phyloP scores from a whole-genome alignment of 1,140 invertebrate species.

The Zaprionus davidi region DNA sequence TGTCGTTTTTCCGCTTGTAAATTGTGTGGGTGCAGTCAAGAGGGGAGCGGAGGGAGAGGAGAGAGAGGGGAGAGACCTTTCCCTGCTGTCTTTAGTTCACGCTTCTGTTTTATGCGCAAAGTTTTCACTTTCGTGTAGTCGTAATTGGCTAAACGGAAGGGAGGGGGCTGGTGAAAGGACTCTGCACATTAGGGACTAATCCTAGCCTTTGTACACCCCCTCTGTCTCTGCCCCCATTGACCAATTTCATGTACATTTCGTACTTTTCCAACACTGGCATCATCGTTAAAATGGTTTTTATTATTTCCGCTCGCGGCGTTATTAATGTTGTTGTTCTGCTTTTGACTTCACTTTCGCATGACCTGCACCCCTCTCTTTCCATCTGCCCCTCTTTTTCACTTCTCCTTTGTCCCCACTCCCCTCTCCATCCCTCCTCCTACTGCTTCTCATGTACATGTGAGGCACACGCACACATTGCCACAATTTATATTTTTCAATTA shows the following conservation, averaged over 20 bases:
- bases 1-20: conserved; percentile 84
- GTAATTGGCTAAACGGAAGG: conserved; percentile 43
- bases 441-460: background rate
- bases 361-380: background rate
- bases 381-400: conserved; percentile 8
- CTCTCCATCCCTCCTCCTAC: background rate
- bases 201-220: background rate
- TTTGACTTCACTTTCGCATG: conserved; percentile 70
- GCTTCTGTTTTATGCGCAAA: conserved; percentile 46
- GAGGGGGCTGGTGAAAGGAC: too few relatives aligned
- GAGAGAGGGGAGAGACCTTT: background rate
- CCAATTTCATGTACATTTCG: conserved; percentile 63
- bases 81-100: conserved; percentile 39
- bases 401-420: background rate
- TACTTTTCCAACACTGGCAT: conserved; percentile 57
- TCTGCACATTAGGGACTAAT: background rate
- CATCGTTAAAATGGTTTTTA: conserved; percentile 79
- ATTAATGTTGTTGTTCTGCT: conserved; percentile 77
- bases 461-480: conserved; percentile 39
- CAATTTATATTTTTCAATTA: conserved; percentile 82
- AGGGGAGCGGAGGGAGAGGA: background rate
- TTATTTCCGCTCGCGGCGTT: conserved; percentile 73
- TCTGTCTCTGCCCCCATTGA: conserved; percentile 46
- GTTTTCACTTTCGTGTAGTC: conserved; percentile 46
- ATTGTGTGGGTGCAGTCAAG: conserved; percentile 42